These are phyloP conservation scores for Nixonia krombeini DNA, from an alignment of 1,140 invertebrate species.

Conservation along the genomic window DNA sequence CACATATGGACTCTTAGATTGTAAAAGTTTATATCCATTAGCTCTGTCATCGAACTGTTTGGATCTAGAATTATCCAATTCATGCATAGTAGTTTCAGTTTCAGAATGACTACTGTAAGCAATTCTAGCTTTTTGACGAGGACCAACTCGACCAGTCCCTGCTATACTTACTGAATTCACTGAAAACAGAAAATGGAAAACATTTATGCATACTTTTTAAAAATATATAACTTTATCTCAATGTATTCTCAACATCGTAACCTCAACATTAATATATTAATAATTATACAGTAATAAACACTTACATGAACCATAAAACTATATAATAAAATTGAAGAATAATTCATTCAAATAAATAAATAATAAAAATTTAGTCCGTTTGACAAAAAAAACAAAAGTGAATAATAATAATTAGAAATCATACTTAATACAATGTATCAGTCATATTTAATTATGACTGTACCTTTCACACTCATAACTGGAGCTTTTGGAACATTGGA, in stretches of 20 bases:
- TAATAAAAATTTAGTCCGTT: too few relatives aligned
- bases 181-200: slow-evolving; percentile 42
- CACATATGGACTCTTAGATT: slow-evolving; percentile 50
- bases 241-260: too few relatives aligned
- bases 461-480: slow-evolving; percentile 67
- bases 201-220: not conserved
- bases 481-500: slow-evolving; percentile 46
- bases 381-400: too few relatives aligned
- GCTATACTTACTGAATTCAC: slow-evolving; percentile 65
- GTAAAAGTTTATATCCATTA: slow-evolving; percentile 38
- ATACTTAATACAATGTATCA: not conserved
- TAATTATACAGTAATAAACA: too few relatives aligned
- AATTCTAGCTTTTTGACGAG: slow-evolving; percentile 63
- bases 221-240: too few relatives aligned
- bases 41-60: slow-evolving; percentile 60
- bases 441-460: not conserved
- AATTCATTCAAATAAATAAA: too few relatives aligned
- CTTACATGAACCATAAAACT: too few relatives aligned
- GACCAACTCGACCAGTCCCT: slow-evolving; percentile 69
- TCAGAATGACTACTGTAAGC: slow-evolving; percentile 66
- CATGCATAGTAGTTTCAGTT: slow-evolving; percentile 39
- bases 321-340: too few relatives aligned
- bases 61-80: slow-evolving; percentile 39
- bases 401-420: too few relatives aligned
- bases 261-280: too few relatives aligned